Conservation (phyloP, 1,140 invertebrate genomes). For the Leptoteleia sp. region DNA sequence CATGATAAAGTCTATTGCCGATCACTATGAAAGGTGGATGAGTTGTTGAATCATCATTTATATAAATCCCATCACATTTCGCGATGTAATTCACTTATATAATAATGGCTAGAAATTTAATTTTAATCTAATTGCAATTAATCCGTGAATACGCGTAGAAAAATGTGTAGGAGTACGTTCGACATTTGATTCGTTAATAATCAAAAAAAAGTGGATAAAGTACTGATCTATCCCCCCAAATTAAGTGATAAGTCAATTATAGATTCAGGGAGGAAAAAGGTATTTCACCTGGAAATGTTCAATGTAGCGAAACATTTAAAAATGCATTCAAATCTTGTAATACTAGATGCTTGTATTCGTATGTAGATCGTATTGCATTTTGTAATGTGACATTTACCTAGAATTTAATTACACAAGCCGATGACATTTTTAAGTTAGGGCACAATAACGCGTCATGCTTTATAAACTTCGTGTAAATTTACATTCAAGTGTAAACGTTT, state of each 20-base stretch:
- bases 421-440: no score
- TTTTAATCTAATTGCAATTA: no score
- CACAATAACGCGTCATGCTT: no score
- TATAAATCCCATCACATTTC: not conserved
- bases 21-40: slow-evolving; percentile 16
- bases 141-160: no score
- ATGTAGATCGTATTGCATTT: not conserved
- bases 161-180: no score
- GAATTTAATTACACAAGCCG: slow-evolving; percentile 8
- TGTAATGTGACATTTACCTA: slow-evolving; percentile 31
- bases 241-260: slow-evolving; percentile 1
- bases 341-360: not conserved
- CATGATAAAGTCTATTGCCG: not conserved
- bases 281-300: slow-evolving; percentile 9
- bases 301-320: slow-evolving; percentile 4
- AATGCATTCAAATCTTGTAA: slow-evolving; percentile 13
- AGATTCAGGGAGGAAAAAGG: slow-evolving; percentile 2
- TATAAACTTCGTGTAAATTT: no score
- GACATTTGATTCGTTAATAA: no score
- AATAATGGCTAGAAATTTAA: no score
- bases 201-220: no score
- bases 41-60: slow-evolving; percentile 4
- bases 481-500: no score
- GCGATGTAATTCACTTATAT: not conserved
- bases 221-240: no score